Base-by-base conservation (phyloP, 2,113 vertebrate genomes). In the Nanorana parkeri region DNA sequence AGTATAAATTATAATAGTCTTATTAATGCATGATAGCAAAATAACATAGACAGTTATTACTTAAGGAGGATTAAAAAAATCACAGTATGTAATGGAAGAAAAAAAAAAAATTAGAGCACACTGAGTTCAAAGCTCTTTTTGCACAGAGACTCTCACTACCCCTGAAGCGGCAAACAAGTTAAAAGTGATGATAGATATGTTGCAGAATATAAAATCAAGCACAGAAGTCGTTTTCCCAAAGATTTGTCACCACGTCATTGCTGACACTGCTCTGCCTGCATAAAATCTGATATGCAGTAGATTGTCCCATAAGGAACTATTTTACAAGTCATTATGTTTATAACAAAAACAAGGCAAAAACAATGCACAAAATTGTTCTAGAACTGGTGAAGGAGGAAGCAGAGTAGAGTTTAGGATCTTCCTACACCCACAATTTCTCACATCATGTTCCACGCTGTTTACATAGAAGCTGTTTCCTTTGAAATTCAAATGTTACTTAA, bases 281-380 rank as follows among this genome's bases (percentile, higher is more conserved):
- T 75, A 75, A 41, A 41, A 17, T 74, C 63, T 67, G 71, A 75
- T 67, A 61, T 60, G 54, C 61, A 17, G 47, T 56, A 17, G 51
- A 67, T 29, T n/a, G 21, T 75, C 71, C 80, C 80, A 68, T 65
- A 82, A 82, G 80, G 71, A 73, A 75, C 56, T 56, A 58, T 41
- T 66, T 81, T 81, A 82, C 71, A 67, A 75, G 71, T 75, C 56
- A 82, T 82, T 82, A 63, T 82, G 71, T 75, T 67, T 82, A 63
- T 68, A 71, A 75, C n/a, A 29, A 28, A 54, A 52, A 41, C 60
- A 78, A 54, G 58, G 28, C 54, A 66, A 78, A 64, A 77, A 68
- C 10, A 79, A 68, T 68, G 56, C 54, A 65, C 61, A 75, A 58
- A 82, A 75, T 28, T 82, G 63, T 58, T 82, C 61, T 63, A 67